Evolutionary conservation across 2,888 invertebrate genomes (phyloP).

Genomic region (Aporophyla lueneburgensis): DNA sequence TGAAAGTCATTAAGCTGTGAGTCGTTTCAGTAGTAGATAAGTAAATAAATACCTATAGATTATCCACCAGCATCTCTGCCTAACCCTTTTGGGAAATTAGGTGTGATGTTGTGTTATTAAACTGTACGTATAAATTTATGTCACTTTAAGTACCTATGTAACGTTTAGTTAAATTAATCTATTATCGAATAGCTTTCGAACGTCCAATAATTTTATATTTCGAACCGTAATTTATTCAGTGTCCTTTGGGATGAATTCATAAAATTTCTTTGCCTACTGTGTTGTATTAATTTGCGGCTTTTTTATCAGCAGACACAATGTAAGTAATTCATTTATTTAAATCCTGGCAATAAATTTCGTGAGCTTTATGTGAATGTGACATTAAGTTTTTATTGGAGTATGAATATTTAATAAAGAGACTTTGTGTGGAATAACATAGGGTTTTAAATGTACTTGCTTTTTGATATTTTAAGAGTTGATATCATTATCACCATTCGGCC

Average conservation of each 20-base stretch:
- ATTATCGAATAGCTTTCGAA: constrained; percentile 10
- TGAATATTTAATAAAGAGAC: constrained; percentile 32
- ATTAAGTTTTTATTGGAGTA: constrained; percentile 37
- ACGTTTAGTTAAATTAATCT: constrained; percentile 34
- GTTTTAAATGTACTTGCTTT: background rate
- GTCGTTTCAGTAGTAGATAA: background rate
- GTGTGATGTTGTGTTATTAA: background rate
- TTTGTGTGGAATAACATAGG: background rate
- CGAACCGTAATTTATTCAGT: constrained; percentile 48
- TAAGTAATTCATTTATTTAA: constrained; percentile 47
- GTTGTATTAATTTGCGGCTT: constrained; percentile 43
- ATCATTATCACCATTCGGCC: background rate
- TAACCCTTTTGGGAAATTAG: background rate
- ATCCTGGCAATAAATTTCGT: constrained; percentile 39
- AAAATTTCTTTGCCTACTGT: constrained; percentile 46
- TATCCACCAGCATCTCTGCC: background rate
- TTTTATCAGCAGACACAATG: constrained; percentile 30
- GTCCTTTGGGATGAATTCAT: constrained; percentile 44
- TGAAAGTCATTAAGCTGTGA: background rate
- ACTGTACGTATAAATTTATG: background rate
- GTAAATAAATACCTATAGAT: background rate
- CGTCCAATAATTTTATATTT: constrained; percentile 44
- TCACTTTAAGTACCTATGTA: background rate
- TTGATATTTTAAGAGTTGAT: background rate
- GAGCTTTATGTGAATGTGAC: constrained; percentile 34